A percentile compares a stretch with the other conserved stretches of the same genome.
Conservation (phyloP, 2,797 vertebrate species). For the Typhlichthys subterraneus region DNA sequence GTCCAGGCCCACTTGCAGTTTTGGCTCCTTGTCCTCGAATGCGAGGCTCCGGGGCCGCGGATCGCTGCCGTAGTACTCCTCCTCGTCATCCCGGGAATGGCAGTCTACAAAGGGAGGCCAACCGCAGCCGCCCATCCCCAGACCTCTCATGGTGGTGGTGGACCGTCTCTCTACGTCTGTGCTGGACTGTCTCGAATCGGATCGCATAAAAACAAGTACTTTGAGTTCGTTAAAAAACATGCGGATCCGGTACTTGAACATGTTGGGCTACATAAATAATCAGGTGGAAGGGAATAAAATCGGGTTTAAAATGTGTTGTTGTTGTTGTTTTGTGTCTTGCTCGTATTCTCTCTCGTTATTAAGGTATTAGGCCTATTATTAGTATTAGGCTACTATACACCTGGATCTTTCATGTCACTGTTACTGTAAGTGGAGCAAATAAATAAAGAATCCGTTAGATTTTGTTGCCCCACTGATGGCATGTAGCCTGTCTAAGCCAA, state of each 20-base stretch:
- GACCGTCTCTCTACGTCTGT: slow-evolving; percentile 81
- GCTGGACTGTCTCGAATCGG: slow-evolving; percentile 85
- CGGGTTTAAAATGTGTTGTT: slow-evolving; percentile 11
- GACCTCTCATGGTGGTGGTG: slow-evolving; percentile 75
- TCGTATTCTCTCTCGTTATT: not conserved
- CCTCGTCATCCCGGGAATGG: slow-evolving; percentile 86
- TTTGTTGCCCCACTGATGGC: slow-evolving; percentile 62
- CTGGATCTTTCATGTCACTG: slow-evolving; percentile 10
- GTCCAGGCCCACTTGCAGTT: slow-evolving; percentile 84
- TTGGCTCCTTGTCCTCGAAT: slow-evolving; percentile 85
- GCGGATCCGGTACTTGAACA: slow-evolving; percentile 97
- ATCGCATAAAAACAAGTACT: slow-evolving; percentile 93
- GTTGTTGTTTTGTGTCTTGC: slow-evolving; percentile 3
- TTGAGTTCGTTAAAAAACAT: slow-evolving; percentile 98
- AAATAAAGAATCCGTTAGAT: slow-evolving; percentile 34
- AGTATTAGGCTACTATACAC: slow-evolving; percentile 20
- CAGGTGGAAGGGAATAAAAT: slow-evolving; percentile 29
- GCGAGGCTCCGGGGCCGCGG: slow-evolving; percentile 84
- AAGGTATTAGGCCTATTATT: slow-evolving; percentile 13
- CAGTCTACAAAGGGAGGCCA: slow-evolving; percentile 91
- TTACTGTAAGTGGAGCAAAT: slow-evolving; percentile 15
- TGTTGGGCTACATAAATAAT: slow-evolving; percentile 79
- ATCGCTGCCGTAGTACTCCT: slow-evolving; percentile 90
- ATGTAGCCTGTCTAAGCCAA: slow-evolving; percentile 70
- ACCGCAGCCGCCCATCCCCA: slow-evolving; percentile 88